Percentiles rank a stretch among this genome's conserved stretches.
Conservation (phyloP, 1,140 invertebrate genomes). For the Heliconius eleuchia region DNA sequence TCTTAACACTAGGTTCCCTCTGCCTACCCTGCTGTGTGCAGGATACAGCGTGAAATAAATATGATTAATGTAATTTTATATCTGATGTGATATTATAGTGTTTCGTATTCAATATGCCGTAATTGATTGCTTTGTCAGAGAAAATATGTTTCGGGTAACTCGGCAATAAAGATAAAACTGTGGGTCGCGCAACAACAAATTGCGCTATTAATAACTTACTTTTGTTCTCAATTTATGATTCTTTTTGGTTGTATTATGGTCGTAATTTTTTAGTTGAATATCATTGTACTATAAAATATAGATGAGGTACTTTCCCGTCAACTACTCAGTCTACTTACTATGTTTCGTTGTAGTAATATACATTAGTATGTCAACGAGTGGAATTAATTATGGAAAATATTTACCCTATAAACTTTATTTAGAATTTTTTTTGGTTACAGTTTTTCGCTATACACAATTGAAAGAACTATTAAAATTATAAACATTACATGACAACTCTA, state of each 20-base stretch:
- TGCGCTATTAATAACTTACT: conserved; percentile 37
- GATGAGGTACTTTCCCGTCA: not conserved
- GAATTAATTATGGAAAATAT: too few species aligned
- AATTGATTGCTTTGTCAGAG: conserved; percentile 39
- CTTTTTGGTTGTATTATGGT: not conserved
- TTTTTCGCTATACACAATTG: too few species aligned
- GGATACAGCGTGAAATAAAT: too few species aligned
- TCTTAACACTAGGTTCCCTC: too few species aligned
- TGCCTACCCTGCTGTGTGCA: too few species aligned
- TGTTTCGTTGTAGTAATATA: too few species aligned
- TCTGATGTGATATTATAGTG: not conserved
- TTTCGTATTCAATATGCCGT: conserved; percentile 27
- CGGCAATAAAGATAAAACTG: conserved; percentile 36
- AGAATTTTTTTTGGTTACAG: too few species aligned
- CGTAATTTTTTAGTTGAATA: not conserved
- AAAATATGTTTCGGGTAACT: conserved; percentile 36
- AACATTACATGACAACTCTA: too few species aligned
- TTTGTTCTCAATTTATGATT: conserved; percentile 33
- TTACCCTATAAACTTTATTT: too few species aligned
- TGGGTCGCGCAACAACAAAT: conserved; percentile 31
- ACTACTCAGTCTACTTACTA: not conserved
- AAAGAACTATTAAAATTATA: too few species aligned
- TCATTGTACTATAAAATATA: not conserved
- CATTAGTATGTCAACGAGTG: too few species aligned
- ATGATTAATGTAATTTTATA: not conserved